Conservation (phyloP, 2,797 vertebrate genomes). For the Dromococcyx pavoninus region DNA sequence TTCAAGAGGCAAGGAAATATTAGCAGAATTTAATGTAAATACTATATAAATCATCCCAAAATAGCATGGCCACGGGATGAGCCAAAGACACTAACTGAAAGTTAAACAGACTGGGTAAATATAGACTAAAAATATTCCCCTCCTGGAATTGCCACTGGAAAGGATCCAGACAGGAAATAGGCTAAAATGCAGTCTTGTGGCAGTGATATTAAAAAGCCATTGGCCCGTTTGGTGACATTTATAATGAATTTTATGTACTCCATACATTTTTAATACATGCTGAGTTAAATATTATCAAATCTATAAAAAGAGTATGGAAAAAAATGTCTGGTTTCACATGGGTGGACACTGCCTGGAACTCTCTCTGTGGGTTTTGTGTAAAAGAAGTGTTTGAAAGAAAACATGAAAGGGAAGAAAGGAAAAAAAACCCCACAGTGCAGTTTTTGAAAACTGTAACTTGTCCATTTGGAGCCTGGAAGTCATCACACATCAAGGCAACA, state of each 20-base stretch:
- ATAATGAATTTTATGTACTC: slow-evolving; percentile 53
- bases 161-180: slow-evolving; percentile 61
- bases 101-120: slow-evolving; percentile 69
- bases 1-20: slow-evolving; percentile 73
- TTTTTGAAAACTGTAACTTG: neutral
- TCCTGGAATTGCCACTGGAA: slow-evolving; percentile 66
- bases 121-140: slow-evolving; percentile 71
- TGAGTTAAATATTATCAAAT: slow-evolving; percentile 60
- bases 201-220: slow-evolving; percentile 57
- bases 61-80: slow-evolving; percentile 60
- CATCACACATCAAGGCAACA: neutral
- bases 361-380: slow-evolving; percentile 30
- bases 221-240: slow-evolving; percentile 48
- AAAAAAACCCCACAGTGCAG: neutral
- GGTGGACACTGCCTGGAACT: slow-evolving; percentile 31
- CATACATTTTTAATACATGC: slow-evolving; percentile 43
- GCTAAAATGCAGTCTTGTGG: slow-evolving; percentile 59
- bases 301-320: slow-evolving; percentile 67
- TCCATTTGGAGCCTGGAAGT: neutral
- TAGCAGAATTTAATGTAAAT: slow-evolving; percentile 71
- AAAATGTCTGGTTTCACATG: slow-evolving; percentile 44
- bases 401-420: slow-evolving; percentile 18
- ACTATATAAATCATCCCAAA: slow-evolving; percentile 73
- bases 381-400: slow-evolving; percentile 43
- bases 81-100: slow-evolving; percentile 70